These are phyloP conservation scores for Odontamblyopus rebecca DNA, from an alignment of 2,797 vertebrate genomes.

Conservation along the genomic window DNA sequence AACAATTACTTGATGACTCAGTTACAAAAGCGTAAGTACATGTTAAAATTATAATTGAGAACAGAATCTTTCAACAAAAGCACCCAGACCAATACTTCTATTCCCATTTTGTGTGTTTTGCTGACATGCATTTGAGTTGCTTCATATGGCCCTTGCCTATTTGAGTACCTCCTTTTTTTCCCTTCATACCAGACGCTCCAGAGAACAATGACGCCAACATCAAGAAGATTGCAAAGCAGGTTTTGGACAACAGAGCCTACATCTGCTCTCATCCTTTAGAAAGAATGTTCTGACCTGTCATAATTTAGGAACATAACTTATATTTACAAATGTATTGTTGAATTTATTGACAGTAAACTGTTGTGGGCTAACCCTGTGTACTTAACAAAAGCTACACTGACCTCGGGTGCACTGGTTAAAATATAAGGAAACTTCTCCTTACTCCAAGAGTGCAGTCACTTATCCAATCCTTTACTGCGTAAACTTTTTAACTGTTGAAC, in stretches of 20 bases:
- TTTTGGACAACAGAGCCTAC: constrained; percentile 85
- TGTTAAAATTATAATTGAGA: constrained; percentile 59
- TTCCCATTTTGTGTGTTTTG: constrained; percentile 21
- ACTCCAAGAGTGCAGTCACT: neutral
- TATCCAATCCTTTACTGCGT: neutral
- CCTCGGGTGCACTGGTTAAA: neutral
- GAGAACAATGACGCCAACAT: constrained; percentile 88
- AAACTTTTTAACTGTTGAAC: neutral
- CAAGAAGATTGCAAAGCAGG: constrained; percentile 86
- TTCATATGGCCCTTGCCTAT: constrained; percentile 14
- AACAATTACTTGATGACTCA: constrained; percentile 87
- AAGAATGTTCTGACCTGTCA: constrained; percentile 74
- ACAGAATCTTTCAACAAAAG: constrained; percentile 61
- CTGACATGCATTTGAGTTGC: constrained; percentile 16
- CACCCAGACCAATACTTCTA: constrained; percentile 50
- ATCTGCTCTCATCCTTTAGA: constrained; percentile 89
- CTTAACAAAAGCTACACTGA: neutral
- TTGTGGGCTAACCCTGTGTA: neutral
- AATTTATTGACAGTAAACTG: neutral
- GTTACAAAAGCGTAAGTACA: constrained; percentile 86
- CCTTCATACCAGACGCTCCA: constrained; percentile 77
- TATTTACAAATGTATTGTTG: neutral
- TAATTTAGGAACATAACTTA: neutral
- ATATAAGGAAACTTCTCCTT: neutral
- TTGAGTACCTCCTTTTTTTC: constrained; percentile 13